Evolutionary conservation across 2,888 invertebrate genomes (phyloP).

Genomic region (Cheiracanthium punctorium): DNA sequence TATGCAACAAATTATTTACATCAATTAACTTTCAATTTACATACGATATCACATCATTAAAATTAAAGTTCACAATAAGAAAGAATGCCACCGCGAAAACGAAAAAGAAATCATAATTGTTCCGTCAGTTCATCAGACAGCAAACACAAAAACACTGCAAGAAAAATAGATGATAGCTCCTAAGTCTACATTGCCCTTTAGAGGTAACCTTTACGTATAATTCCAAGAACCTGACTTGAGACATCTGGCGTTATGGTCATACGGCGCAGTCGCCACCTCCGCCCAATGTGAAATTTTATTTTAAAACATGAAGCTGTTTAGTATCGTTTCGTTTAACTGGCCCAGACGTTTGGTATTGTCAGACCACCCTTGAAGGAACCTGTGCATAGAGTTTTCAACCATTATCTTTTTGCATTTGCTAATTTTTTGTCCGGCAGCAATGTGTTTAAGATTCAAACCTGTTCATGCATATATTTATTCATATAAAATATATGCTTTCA

Average conservation of each 20-base stretch:
- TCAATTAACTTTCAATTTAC: neutral
- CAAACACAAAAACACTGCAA: neutral
- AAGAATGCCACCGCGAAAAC: neutral
- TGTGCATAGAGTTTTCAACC: too few relatives aligned
- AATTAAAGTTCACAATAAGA: too few relatives aligned
- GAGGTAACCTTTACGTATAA: neutral
- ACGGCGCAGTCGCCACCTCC: neutral
- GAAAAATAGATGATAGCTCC: neutral
- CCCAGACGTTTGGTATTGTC: neutral
- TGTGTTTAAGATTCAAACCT: too few relatives aligned
- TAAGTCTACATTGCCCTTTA: neutral
- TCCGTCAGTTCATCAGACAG: neutral
- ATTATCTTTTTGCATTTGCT: too few relatives aligned
- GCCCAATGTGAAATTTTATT: neutral
- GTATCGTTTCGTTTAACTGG: neutral
- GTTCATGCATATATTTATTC: too few relatives aligned
- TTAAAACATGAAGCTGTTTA: neutral
- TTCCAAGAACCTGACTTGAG: neutral
- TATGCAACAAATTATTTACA: too few relatives aligned
- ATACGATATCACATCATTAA: too few relatives aligned
- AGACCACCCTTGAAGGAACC: neutral
- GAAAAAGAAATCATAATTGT: neutral
- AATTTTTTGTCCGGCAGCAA: too few relatives aligned
- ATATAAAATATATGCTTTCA: too few relatives aligned
- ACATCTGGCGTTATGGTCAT: neutral